A percentile compares a stretch with the other conserved stretches of the same genome.
These are phyloP conservation scores for Cichlasoma orientale DNA, from an alignment of 2,797 vertebrate species.

Conservation along the genomic window DNA sequence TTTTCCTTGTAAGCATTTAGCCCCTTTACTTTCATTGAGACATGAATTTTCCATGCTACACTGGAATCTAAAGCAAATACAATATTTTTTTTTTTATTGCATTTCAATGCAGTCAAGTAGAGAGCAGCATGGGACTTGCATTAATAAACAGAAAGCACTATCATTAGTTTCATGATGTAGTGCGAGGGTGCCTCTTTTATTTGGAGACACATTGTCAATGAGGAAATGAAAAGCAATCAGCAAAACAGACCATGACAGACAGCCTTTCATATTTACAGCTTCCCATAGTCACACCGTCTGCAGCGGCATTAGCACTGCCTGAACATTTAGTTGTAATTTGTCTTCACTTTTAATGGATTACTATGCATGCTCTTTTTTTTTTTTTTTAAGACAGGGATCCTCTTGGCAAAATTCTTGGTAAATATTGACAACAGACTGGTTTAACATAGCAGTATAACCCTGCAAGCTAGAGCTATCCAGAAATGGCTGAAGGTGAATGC, in stretches of 20 bases:
- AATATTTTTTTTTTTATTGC: not conserved
- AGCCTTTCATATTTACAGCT: not conserved
- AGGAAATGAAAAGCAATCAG: not conserved
- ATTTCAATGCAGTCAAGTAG: not conserved
- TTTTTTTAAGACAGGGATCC: not conserved
- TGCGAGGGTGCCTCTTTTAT: not conserved
- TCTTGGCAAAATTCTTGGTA: not conserved
- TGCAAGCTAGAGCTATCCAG: not conserved
- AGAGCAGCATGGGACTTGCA: not conserved
- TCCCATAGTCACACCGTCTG: not conserved
- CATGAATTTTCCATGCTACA: not conserved
- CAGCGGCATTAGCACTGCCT: not conserved
- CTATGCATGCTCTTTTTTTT: not conserved
- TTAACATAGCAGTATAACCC: not conserved
- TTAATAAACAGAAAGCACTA: not conserved
- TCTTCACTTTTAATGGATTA: not conserved
- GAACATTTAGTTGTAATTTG: not conserved
- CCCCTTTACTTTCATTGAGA: not conserved
- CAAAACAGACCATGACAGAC: not conserved
- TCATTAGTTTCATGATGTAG: not conserved
- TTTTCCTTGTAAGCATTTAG: not conserved
- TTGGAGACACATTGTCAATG: not conserved
- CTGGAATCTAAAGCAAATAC: not conserved
- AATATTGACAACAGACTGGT: not conserved
- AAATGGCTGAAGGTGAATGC: not conserved